These are phyloP conservation scores for Pseudococcus longispinus DNA, from an alignment of 2,888 invertebrate genomes.

Conservation along the genomic window DNA sequence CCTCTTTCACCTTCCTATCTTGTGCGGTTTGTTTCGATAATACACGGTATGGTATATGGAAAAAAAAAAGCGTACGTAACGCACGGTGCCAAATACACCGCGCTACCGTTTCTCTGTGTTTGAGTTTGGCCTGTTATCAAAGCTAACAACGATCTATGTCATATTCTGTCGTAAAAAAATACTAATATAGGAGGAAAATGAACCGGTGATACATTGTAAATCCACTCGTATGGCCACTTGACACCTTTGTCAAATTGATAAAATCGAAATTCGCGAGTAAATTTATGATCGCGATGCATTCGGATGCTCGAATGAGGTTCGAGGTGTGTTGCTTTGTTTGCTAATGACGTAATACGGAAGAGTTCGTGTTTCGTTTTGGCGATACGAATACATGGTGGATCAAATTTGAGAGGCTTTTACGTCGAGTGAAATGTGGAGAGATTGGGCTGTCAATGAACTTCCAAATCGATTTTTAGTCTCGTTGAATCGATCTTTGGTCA, in stretches of 20 bases:
- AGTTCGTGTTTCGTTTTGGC: neutral
- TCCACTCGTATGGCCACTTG: neutral
- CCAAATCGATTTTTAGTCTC: too few species aligned
- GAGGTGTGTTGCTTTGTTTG: neutral
- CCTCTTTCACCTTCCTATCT: neutral
- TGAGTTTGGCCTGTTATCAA: conserved; percentile 5
- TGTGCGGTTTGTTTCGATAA: neutral
- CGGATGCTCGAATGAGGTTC: neutral
- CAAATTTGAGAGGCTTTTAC: too few species aligned
- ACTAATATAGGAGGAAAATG: neutral
- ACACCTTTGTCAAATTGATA: conserved; percentile 14
- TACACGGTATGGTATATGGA: neutral
- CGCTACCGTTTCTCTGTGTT: neutral
- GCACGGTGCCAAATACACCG: neutral
- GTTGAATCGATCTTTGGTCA: too few species aligned
- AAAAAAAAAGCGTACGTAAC: neutral
- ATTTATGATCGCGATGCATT: neutral
- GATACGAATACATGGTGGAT: too few species aligned
- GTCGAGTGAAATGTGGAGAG: too few species aligned
- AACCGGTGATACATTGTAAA: neutral
- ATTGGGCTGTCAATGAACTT: too few species aligned
- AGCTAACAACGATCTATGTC: neutral
- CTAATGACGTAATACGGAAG: neutral
- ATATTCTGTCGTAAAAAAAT: neutral
- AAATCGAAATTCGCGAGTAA: neutral